Conservation (phyloP, 2,113 vertebrate species). For the Sciurus niger region DNA sequence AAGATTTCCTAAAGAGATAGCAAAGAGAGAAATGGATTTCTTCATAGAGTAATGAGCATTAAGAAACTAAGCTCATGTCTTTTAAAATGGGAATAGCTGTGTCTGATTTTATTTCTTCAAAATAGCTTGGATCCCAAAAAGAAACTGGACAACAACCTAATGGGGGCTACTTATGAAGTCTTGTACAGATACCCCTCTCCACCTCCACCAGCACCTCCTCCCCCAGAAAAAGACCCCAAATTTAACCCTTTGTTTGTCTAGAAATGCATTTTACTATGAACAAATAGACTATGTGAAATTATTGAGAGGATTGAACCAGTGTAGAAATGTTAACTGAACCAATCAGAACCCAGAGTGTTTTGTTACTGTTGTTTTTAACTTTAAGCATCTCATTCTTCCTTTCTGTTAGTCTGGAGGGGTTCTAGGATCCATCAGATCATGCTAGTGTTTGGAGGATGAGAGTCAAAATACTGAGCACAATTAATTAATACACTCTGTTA, state of each 20-base stretch:
- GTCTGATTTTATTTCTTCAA: constrained; percentile 62
- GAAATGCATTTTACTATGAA: not conserved
- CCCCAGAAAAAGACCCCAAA: not conserved
- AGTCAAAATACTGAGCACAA: constrained; percentile 5
- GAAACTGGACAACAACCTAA: constrained; percentile 23
- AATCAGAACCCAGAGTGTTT: not conserved
- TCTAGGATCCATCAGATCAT: not conserved
- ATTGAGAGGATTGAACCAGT: not conserved
- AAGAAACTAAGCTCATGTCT: constrained; percentile 71
- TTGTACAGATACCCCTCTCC: not conserved
- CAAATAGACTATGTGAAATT: constrained; percentile 7
- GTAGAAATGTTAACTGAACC: not conserved
- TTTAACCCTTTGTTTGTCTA: constrained; percentile 45
- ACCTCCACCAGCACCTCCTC: too few species aligned
- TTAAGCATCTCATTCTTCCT: not conserved
- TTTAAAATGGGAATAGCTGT: constrained; percentile 66
- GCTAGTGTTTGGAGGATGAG: not conserved
- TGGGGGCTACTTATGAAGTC: not conserved
- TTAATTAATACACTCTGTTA: constrained; percentile 29
- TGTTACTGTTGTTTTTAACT: not conserved
- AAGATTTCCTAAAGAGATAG: constrained; percentile 82
- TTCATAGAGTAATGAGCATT: constrained; percentile 71
- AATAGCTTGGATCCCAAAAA: constrained; percentile 49
- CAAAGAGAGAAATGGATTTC: constrained; percentile 82
- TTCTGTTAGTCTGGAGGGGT: not conserved